Evolutionary conservation across 2,797 vertebrate species (phyloP).

Genomic region (Hydrolagus colliei): DNA sequence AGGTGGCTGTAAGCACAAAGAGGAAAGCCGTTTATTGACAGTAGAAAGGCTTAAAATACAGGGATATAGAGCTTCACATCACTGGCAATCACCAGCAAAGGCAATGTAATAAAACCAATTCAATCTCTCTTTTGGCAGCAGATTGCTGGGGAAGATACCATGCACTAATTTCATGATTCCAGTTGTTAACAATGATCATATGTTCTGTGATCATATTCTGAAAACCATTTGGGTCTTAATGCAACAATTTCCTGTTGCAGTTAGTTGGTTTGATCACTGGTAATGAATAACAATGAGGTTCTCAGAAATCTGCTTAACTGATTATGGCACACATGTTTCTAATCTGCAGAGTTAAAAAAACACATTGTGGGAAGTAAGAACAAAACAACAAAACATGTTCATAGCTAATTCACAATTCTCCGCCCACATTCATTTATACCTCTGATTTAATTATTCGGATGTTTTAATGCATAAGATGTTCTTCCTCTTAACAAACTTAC

Average conservation of each 20-base stretch:
- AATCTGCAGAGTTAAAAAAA: not conserved
- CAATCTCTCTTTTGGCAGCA: not conserved
- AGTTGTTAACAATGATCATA: conserved; percentile 13
- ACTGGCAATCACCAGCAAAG: not conserved
- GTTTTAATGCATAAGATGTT: not conserved
- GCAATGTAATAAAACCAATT: too few relatives aligned
- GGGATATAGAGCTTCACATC: conserved; percentile 9
- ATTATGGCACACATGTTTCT: conserved; percentile 22
- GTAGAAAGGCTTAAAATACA: not conserved
- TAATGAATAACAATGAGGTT: conserved; percentile 29
- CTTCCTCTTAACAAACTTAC: not conserved
- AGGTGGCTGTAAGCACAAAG: too few relatives aligned
- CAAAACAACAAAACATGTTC: not conserved
- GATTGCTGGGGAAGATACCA: not conserved
- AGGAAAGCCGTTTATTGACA: too few relatives aligned
- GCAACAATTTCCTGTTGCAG: conserved; percentile 22
- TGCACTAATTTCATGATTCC: not conserved
- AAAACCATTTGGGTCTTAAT: conserved; percentile 19
- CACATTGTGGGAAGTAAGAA: conserved; percentile 1
- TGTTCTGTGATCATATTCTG: conserved; percentile 16
- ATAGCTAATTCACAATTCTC: not conserved
- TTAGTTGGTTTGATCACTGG: conserved; percentile 6
- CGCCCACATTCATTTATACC: not conserved
- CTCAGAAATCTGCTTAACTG: conserved; percentile 22
- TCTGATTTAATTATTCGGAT: not conserved